phyloP scores from a whole-genome alignment of 2,888 invertebrate genomes.

The Pammene fasciana region DNA sequence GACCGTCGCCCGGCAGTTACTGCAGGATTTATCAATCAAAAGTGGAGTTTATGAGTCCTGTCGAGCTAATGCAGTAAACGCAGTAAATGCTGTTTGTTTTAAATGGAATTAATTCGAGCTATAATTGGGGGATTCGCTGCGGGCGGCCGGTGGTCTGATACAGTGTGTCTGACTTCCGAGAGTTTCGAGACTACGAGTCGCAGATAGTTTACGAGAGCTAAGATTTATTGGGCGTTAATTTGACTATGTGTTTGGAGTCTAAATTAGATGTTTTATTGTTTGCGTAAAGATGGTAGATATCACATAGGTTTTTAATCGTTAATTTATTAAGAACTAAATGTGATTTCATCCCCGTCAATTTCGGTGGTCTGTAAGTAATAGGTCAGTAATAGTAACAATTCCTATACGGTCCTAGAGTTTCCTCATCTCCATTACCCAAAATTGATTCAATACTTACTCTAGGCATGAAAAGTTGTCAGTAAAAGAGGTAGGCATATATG shows the following conservation, averaged over 20 bases:
- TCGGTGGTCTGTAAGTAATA: too few species aligned
- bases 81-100: slow-evolving; percentile 60
- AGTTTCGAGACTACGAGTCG: slow-evolving; percentile 34
- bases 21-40: slow-evolving; percentile 68
- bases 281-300: neutral
- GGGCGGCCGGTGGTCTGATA: slow-evolving; percentile 68
- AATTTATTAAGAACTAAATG: too few species aligned
- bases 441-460: too few species aligned
- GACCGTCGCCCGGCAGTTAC: slow-evolving; percentile 53
- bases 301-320: too few species aligned
- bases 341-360: neutral
- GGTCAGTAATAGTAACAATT: too few species aligned
- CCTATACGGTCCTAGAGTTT: too few species aligned
- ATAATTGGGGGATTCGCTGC: slow-evolving; percentile 66
- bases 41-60: slow-evolving; percentile 65
- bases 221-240: slow-evolving; percentile 30
- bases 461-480: too few species aligned
- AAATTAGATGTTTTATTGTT: slow-evolving; percentile 3
- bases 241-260: slow-evolving; percentile 6
- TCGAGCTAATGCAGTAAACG: slow-evolving; percentile 56
- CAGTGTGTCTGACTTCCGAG: slow-evolving; percentile 51
- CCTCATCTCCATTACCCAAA: too few species aligned
- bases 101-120: slow-evolving; percentile 57
- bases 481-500: too few species aligned
- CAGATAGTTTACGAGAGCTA: slow-evolving; percentile 35